Evolutionary conservation across 1,140 invertebrate genomes (phyloP), one percentile per base, ranked within the genome.

Genomic region (Ceratoteleas bidentatus): DNA sequence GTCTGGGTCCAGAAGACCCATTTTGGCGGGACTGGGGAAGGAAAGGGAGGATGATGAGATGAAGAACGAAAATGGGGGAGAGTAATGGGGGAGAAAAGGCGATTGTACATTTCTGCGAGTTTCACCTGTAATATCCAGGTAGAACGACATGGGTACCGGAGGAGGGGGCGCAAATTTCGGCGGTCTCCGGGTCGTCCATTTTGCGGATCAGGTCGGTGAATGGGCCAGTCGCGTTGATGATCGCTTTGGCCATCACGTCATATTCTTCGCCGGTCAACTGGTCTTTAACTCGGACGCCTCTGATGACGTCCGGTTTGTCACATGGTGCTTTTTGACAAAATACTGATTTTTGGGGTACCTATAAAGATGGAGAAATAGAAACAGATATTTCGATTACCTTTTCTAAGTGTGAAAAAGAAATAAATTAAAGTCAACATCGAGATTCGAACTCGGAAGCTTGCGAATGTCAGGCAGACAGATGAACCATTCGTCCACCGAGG

Each of bases 71-170:
- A 24, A 4, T 24, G 24, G 24, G 24, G 24, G 4, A 24, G 4
- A 24, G 24, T 24, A 24, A 24, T 24, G 24, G 24, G 24, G 24
- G 24, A 24, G 24, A 24, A 24, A 24, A 24, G 4, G 24, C 24
- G 24, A 24, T 24, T 24, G 15, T 50, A 50, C 8, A 16, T 50
- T 16, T 16, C 6, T 6, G 6, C 16, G 6, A 47, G 9, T 1
- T 45, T 50, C 85, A 96, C 96, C 95, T 97, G 90, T 99, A 99
- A 91, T 99, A 99, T 88, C 98, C 98, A 16, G 99, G 99, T 62
- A 99, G 91, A 11, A 99, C 97, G 85, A 99, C 98, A 86, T 99
- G 99, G n/a, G 99, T 98, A 8, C 99, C 99, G 34, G 97, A 96
- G 74, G 97, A 99, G 6, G 99, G 99, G 83, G 95, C 95, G 90